Conservation (phyloP, 2,888 invertebrate species). For the Thymelicus sylvestris region DNA sequence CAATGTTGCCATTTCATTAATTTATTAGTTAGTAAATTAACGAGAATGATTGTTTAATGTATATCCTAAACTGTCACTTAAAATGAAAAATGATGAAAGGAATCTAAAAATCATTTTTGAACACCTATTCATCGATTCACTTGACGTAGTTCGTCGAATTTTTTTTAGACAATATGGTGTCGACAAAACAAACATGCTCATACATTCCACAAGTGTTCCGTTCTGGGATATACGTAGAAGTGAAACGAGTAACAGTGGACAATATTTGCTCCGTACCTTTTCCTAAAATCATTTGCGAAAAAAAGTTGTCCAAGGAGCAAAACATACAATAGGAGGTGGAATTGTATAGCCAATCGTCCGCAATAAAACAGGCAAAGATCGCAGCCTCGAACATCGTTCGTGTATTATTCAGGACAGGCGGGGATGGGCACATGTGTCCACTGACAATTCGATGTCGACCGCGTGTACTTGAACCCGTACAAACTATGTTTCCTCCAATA, state of each 20-base stretch:
- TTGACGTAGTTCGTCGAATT: too few species aligned
- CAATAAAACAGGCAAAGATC: constrained; percentile 71
- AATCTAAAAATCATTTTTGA: too few species aligned
- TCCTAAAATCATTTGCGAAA: constrained; percentile 44
- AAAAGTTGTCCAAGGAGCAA: constrained; percentile 51
- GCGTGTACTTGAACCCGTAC: constrained; percentile 47
- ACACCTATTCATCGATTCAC: too few species aligned
- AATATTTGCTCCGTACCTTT: constrained; percentile 24
- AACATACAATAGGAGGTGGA: constrained; percentile 50
- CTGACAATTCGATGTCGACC: constrained; percentile 60
- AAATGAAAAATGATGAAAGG: too few species aligned
- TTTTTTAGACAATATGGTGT: too few species aligned
- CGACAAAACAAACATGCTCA: neutral
- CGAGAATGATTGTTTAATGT: too few species aligned
- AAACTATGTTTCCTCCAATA: constrained; percentile 43
- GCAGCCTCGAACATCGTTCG: constrained; percentile 62
- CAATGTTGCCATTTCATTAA: too few species aligned
- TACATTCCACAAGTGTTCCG: constrained; percentile 1
- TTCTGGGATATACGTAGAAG: neutral
- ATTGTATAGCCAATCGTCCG: constrained; percentile 68
- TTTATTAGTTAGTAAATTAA: too few species aligned
- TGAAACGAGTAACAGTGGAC: constrained; percentile 9
- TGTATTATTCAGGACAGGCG: constrained; percentile 73
- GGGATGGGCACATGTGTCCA: constrained; percentile 69
- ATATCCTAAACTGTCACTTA: too few species aligned